These are phyloP conservation scores for Orthosia gothica DNA, from an alignment of 2,888 invertebrate genomes.

Conservation along the genomic window DNA sequence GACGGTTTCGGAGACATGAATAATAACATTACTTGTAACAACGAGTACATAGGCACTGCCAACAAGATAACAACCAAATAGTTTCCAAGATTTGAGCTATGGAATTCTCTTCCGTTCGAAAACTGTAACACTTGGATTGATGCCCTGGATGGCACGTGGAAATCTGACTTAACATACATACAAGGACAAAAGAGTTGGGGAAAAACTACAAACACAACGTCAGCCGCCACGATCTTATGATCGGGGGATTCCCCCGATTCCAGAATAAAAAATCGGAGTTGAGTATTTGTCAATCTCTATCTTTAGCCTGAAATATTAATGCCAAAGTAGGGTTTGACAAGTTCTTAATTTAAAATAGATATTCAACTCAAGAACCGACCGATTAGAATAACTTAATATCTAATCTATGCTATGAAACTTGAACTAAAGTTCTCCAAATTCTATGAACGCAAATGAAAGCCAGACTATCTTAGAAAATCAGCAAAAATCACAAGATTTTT, in stretches of 20 bases:
- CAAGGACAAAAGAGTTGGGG: too few relatives aligned
- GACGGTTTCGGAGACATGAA: not conserved
- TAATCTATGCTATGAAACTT: not conserved
- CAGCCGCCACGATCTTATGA: too few relatives aligned
- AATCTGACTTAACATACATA: not conserved
- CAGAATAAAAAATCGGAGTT: too few relatives aligned
- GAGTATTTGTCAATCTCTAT: too few relatives aligned
- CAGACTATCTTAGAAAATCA: not conserved
- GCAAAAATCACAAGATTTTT: not conserved
- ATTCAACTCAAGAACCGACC: too few relatives aligned
- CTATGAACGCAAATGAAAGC: not conserved
- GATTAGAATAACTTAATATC: constrained; percentile 2
- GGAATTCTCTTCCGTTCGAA: constrained; percentile 70
- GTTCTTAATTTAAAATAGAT: too few relatives aligned
- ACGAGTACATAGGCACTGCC: constrained; percentile 41
- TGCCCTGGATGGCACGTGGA: constrained; percentile 72
- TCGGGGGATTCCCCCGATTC: too few relatives aligned
- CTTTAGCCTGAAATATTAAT: too few relatives aligned
- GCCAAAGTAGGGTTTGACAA: too few relatives aligned
- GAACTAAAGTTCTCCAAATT: not conserved
- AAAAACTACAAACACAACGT: too few relatives aligned
- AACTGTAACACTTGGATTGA: constrained; percentile 77
- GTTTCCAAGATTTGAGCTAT: constrained; percentile 70
- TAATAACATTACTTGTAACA: constrained; percentile 44
- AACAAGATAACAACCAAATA: constrained; percentile 70